Conservation (phyloP, 2,888 invertebrate genomes). For the Caenorhabditis sp. region DNA sequence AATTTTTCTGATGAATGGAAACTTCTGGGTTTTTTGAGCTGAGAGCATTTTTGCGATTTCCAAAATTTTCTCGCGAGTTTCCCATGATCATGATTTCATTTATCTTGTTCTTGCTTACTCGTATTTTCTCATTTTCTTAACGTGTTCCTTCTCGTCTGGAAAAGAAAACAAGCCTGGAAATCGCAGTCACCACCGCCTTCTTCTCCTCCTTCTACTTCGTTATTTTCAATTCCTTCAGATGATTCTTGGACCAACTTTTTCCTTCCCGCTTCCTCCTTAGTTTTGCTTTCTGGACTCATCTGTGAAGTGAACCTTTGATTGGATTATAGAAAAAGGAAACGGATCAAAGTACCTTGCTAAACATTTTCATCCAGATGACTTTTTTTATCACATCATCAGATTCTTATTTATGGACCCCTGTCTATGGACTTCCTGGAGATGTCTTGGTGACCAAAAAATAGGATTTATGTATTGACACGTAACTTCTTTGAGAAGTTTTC, state of each 20-base stretch:
- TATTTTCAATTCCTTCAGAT: neutral
- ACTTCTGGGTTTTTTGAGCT: neutral
- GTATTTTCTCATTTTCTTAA: constrained; percentile 20
- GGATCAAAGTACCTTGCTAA: constrained; percentile 6
- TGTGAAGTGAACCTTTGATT: constrained; percentile 24
- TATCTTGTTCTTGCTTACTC: constrained; percentile 1
- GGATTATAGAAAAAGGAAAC: constrained; percentile 8
- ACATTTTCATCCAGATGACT: neutral
- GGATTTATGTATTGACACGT: constrained; percentile 10
- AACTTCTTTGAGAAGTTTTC: neutral
- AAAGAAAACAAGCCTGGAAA: constrained; percentile 22
- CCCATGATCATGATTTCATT: constrained; percentile 23
- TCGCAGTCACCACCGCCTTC: neutral
- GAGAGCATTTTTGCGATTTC: neutral
- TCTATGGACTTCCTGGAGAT: constrained; percentile 9
- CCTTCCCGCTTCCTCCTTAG: neutral
- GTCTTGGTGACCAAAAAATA: neutral
- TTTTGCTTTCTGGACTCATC: constrained; percentile 20
- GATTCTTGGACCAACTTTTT: constrained; percentile 23
- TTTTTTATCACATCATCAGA: constrained; percentile 19
- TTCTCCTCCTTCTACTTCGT: neutral
- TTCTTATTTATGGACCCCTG: constrained; percentile 17
- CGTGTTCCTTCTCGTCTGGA: constrained; percentile 17
- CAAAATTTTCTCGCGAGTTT: neutral
- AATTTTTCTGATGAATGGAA: neutral